These are phyloP conservation scores for Pseudachorutes palmiensis DNA, from an alignment of 1,140 invertebrate genomes.

Conservation along the genomic window DNA sequence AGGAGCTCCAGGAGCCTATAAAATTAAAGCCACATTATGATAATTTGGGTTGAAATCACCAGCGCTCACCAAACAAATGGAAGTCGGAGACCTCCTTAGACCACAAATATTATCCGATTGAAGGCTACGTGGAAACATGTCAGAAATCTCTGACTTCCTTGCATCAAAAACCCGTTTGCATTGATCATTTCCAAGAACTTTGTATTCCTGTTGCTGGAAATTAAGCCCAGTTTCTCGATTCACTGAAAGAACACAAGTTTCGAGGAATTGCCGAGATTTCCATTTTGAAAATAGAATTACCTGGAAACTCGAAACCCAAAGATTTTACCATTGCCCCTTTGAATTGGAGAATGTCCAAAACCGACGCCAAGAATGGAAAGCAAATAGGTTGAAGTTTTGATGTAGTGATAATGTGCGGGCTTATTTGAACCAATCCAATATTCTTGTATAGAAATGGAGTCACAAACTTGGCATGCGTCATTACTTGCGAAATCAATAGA, in stretches of 20 bases:
- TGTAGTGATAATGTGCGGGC: neutral
- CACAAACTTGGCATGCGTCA: conserved; percentile 1
- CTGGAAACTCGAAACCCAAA: neutral
- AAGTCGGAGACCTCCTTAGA: neutral
- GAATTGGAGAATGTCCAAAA: conserved; percentile 25
- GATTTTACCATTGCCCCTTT: neutral
- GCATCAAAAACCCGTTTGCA: neutral
- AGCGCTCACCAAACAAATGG: neutral
- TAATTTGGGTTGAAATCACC: neutral
- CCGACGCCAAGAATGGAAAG: conserved; percentile 24
- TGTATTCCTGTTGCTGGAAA: neutral
- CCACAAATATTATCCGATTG: conserved; percentile 15
- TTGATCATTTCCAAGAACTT: neutral
- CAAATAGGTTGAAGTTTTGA: conserved; percentile 16
- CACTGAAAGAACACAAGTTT: neutral
- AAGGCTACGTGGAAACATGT: neutral
- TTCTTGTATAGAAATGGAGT: conserved; percentile 10
- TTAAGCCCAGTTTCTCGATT: neutral
- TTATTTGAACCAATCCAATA: conserved; percentile 17
- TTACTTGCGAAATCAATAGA: neutral
- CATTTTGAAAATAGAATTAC: no score
- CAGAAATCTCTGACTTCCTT: neutral
- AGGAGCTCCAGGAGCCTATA: conserved; percentile 20
- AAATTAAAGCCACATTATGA: neutral
- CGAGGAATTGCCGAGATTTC: no score